Base-by-base conservation (phyloP, 2,888 invertebrate genomes). In the Megamerina dolium region DNA sequence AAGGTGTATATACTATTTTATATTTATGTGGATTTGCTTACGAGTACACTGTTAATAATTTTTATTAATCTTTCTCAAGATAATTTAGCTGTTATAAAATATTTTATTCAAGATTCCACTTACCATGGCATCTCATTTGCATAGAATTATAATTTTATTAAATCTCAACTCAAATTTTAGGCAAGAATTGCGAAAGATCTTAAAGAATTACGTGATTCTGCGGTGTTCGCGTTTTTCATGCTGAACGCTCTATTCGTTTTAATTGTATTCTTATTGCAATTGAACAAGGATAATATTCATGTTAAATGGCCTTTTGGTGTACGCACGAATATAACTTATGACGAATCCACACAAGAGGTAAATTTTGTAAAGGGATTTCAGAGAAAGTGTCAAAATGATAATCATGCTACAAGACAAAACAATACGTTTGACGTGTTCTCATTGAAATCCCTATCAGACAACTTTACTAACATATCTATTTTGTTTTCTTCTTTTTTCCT, bases 151-250 rank as follows among this genome's bases (percentile, higher is more conserved):
- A 23, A 21, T 29, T 27, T 26, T 26, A 3, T 19, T 42, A 42
- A 40, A 45, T 34, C 45, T 38, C 21, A 39, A 34, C 37, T 45
- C 39, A 52, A 52, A 23, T 83, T 83, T 78, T 84, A 91, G 89
- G 88, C 84, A 66, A 84, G 89, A 79, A 89, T 92, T 73, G 85
- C 90, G 61, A 77, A 75, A 72, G 92, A 93, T 74, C 79, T 97
- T 70, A 88, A 90, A 79, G 94, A 93, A 72, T 79, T 97, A 63
- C 81, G 96, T 69, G 93, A 96, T 77, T 87, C 90, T 63, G 89
- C 90, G 56, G 92, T 93, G 52, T 94, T 95, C 76, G 89, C 85
- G 60, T 96, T 97, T 81, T 90, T 96, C 79, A 97, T 99, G 95
- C 75, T 93, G 74, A 99, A 99, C 78, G 92, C 96, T 59, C 83